Percentiles rank a stretch among this genome's conserved stretches.
phyloP scores from a whole-genome alignment of 2,113 vertebrate genomes.

The Mus musculus region GRCm39 chr16:49154501-49155000 shows the following conservation, averaged over 20 bases:
- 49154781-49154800: not conserved
- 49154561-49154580: not conserved
- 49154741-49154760: not conserved
- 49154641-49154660: too few relatives aligned
- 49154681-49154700: not conserved
- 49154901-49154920: constrained; percentile 37
- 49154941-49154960: not conserved
- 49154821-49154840: not conserved
- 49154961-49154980: not conserved
- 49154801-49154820: not conserved
- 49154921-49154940: constrained; percentile 17
- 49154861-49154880: constrained; percentile 25
- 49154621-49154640: not conserved
- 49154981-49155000: not conserved
- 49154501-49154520: not conserved
- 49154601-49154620: not conserved
- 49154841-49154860: not conserved
- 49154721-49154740: not conserved
- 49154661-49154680: not conserved
- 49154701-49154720: not conserved
- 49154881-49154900: constrained; percentile 36
- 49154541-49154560: not conserved
- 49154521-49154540: not conserved
- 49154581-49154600: not conserved
- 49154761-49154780: not conserved